Evolutionary conservation across 2,888 invertebrate species (phyloP).

Genomic region (Aleiodes testaceus): DNA sequence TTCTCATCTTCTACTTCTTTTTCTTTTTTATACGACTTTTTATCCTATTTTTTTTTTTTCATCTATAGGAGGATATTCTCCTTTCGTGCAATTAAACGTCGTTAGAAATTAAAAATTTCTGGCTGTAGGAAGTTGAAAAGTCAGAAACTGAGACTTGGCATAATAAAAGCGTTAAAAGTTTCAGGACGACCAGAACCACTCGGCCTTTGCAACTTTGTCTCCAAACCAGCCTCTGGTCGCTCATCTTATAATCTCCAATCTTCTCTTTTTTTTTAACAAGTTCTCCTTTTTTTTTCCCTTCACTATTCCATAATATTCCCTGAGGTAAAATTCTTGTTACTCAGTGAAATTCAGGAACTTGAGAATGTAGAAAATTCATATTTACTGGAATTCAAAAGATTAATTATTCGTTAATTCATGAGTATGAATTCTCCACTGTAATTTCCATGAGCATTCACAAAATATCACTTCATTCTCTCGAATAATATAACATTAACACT

Average conservation of each 20-base stretch:
- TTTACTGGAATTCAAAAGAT: constrained; percentile 10
- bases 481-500: background rate
- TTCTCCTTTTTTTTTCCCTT: background rate
- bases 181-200: constrained; percentile 38
- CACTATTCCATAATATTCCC: constrained; percentile 11
- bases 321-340: background rate
- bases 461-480: background rate
- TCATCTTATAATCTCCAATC: constrained; percentile 41
- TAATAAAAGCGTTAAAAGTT: constrained; percentile 56
- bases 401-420: constrained; percentile 1
- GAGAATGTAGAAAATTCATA: constrained; percentile 1
- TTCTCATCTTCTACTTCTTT: constrained; percentile 2
- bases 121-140: constrained; percentile 52
- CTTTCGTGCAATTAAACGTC: constrained; percentile 56
- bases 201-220: constrained; percentile 37
- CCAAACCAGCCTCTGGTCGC: constrained; percentile 42
- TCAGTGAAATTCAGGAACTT: constrained; percentile 11
- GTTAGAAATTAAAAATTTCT: constrained; percentile 59
- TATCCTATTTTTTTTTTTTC: constrained; percentile 16
- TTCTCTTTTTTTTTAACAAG: constrained; percentile 14
- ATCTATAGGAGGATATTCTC: constrained; percentile 33
- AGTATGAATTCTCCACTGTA: background rate
- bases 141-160: constrained; percentile 51
- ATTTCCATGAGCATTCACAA: background rate
- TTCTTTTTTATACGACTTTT: background rate